phyloP scores from a whole-genome alignment of 2,113 vertebrate species.

The Rhinichthys klamathensis region DNA sequence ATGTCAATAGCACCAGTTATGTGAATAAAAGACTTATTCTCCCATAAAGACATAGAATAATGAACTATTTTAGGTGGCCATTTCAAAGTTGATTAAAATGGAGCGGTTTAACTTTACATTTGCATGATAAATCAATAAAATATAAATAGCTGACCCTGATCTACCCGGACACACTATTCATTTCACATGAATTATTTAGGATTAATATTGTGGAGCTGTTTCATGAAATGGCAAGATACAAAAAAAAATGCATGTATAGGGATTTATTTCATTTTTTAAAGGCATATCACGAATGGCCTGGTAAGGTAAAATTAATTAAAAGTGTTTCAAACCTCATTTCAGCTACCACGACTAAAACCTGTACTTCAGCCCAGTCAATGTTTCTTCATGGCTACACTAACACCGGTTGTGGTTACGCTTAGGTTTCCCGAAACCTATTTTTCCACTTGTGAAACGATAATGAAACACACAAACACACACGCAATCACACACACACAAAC shows the following conservation, averaged over 20 bases:
- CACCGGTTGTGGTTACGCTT: neutral
- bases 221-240: conserved; percentile 16
- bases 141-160: conserved; percentile 20
- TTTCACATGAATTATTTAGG: neutral
- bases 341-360: neutral
- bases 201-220: neutral
- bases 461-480: neutral
- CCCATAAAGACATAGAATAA: conserved; percentile 45
- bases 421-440: neutral
- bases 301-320: neutral
- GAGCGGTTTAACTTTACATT: conserved; percentile 10
- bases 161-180: neutral
- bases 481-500: neutral
- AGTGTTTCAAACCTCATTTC: neutral
- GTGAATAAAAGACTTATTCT: conserved; percentile 37
- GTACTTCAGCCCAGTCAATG: conserved; percentile 12
- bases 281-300: neutral
- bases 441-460: conserved; percentile 12
- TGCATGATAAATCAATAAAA: conserved; percentile 2
- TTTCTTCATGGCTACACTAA: conserved; percentile 7
- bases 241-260: neutral
- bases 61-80: conserved; percentile 15
- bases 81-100: neutral
- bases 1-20: conserved; percentile 48
- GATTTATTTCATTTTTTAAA: neutral